Base-by-base conservation (phyloP, 1,140 invertebrate genomes). In the Bombyx mandarina region DNA sequence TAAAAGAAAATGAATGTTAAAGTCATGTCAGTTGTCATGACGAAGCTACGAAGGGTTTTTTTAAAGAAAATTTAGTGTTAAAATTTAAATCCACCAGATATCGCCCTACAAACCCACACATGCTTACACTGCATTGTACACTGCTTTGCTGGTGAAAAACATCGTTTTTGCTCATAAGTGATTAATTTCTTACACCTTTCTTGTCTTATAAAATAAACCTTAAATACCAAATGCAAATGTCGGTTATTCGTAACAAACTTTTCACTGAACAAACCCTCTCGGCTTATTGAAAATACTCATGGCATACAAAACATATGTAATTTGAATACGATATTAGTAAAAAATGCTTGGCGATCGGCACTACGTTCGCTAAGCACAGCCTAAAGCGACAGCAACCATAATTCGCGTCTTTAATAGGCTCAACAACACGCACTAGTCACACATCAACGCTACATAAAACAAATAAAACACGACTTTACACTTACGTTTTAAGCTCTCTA, bases 381-480 rank as follows among this genome's bases (percentile, higher is more conserved):
- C 67, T 54, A 68, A 71, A 65, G 66, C 63, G 72, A 74, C 74
- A 69, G 69, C 54, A 59, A 69, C 68, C 68, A 77, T 77, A 79
- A 75, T 74, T 78, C 75, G 58, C 63, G 50, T 52, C 63, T 56
- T 56, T 82, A 82, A 82, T 82, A 71, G 77, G 77, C 73, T 79
- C 73, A 60, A 67, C 73, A 75, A 69, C 77, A 82, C 75, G 77
- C 77, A 75, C 64, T 64, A 58, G 61, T 64, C 60, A 78, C 79
- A 82, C 71, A 79, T 82, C 77, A 79, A 67, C 61, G 51, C 45
- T 53, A 57, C 65, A 78, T 35, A 60, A 49, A 35, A 35, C 26
- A 35, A 35, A 35, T 35, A 35, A 35, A 35, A 35, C 12, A 18
- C 12, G 12, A 18, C 12, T 18, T 18, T 18, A 18, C 12, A 18